Evolutionary conservation across 2,797 vertebrate species (phyloP), one percentile per base, ranked within the genome.

Genomic region (Ispidina picta): DNA sequence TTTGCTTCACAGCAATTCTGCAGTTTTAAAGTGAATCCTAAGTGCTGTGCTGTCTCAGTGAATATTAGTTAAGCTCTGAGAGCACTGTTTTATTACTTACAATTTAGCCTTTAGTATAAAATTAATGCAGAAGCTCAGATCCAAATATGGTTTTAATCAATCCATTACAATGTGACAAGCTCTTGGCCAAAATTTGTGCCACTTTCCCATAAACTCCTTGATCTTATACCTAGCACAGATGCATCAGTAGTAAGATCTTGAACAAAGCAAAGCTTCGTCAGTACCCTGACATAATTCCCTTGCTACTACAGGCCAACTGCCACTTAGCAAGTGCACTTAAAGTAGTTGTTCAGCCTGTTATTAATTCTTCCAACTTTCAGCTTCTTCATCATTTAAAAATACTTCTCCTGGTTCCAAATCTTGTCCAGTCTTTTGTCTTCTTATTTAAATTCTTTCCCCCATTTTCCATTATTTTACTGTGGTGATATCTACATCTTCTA

Each of bases 181-280:
- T 43, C 41, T 59, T 0, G 0, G 31, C 22, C 6, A 29, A 6
- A 8, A 8, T 37, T 17, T 31, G 14, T 46, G 35, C 6, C 33
- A 26, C n/a, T 6, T 55, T 79, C 56, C 17, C 10, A 54, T 26
- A 69, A 83, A 5, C 8, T 60, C 52, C 65, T 56, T 56, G 31
- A 76, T 43, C 7, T 88, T 68, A 31, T 18, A 63, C 16, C 15
- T 31, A 43, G 19, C 13, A 43, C 14, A 78, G 39, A 33, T 33
- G 33, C 33, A 33, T 33, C 33, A 33, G 33, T 33, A 33, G 33
- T 33, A 33, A 33, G 33, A 33, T 33, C 33, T 33, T 33, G 33
- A 33, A 33, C 33, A 33, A 26, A 6, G 55, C 41, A 82, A 72
- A 66, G 54, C 17, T 62, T 28, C 77, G 62, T 33, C 9, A 26